phyloP scores from a whole-genome alignment of 2,888 invertebrate genomes.

The Margaritifera margaritifera region DNA sequence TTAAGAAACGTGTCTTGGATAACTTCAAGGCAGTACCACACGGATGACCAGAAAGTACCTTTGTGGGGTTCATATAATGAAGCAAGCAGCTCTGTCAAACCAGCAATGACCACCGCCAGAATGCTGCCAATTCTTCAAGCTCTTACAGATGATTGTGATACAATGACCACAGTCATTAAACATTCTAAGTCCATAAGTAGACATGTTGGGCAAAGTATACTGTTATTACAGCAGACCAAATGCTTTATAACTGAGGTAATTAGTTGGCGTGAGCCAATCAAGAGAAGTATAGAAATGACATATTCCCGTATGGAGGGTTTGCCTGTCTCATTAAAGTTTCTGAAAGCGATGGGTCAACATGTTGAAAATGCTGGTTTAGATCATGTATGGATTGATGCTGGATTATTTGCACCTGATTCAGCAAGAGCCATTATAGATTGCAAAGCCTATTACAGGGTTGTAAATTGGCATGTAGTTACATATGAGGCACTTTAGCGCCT shows the following conservation, averaged over 20 bases:
- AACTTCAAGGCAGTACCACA: no score
- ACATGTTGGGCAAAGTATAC: conserved; percentile 19
- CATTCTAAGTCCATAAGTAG: conserved; percentile 11
- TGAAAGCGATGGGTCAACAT: conserved; percentile 20
- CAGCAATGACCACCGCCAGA: neutral
- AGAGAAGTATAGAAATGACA: neutral
- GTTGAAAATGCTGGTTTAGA: conserved; percentile 16
- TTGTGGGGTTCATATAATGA: conserved; percentile 3
- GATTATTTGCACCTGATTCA: conserved; percentile 9
- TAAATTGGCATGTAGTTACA: conserved; percentile 8
- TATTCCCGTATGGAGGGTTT: conserved; percentile 5
- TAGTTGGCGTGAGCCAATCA: conserved; percentile 5
- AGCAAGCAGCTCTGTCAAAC: neutral
- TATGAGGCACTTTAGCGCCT: conserved; percentile 16
- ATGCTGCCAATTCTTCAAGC: conserved; percentile 20
- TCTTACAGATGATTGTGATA: conserved; percentile 24
- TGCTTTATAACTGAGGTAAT: conserved; percentile 3
- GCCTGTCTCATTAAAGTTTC: conserved; percentile 18
- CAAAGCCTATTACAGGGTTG: conserved; percentile 16
- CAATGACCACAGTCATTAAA: conserved; percentile 16
- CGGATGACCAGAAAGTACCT: conserved; percentile 5
- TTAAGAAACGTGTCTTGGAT: no score
- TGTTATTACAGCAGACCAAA: conserved; percentile 17
- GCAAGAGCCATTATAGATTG: conserved; percentile 11
- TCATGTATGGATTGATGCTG: conserved; percentile 18